Base-by-base conservation (phyloP, 2,888 invertebrate species). In the Alsophila aescularia region DNA sequence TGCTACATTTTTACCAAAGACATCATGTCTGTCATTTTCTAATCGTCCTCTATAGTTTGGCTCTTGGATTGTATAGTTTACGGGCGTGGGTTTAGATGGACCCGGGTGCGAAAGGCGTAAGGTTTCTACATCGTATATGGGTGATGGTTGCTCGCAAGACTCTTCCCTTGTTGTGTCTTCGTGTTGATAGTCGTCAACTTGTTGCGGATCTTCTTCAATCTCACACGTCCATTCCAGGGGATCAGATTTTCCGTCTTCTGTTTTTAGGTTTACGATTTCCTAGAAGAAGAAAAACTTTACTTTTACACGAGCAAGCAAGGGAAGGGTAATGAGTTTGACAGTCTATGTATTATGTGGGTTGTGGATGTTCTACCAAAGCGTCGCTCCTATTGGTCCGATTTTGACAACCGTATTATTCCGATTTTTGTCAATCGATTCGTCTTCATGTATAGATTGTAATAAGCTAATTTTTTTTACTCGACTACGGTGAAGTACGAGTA, bases 1-100 rank as follows among this genome's bases (percentile, higher is more conserved):
- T 1, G 58, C 49, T 2, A 64, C 61, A 10, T 52, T 59, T 15
- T 35, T 56, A 2, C 58, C 58, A 29, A 64, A 59, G 3, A 57
- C 29, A 31, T 58, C 53, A 12, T 47, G 54, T 12, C 47, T 49
- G 34, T 60, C 58, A 14, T 58, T 48, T 34, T 31, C 12, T 0
- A 21, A 14, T 0, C 15, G 36, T 7, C 13, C 40, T 24, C 27
- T 41, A 13, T 32, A 18, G 7, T 2, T 36, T 0, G 24, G 12
- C 13, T 44, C 44, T 16, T 8, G 21, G 13, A 15, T 12, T 24
- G 15, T 16, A 4, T 29, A 29, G 9, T 16, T 40, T 41, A 13
- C 13, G 6, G 9, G 16, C 18, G 3, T 14, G 6, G 15, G 24
- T 27, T 15, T 34, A 4, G 31, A 13, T 0, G 24, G n/a, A 0